Evolutionary conservation across 2,888 invertebrate genomes (phyloP).

Genomic region (Syrphus vitripennis): DNA sequence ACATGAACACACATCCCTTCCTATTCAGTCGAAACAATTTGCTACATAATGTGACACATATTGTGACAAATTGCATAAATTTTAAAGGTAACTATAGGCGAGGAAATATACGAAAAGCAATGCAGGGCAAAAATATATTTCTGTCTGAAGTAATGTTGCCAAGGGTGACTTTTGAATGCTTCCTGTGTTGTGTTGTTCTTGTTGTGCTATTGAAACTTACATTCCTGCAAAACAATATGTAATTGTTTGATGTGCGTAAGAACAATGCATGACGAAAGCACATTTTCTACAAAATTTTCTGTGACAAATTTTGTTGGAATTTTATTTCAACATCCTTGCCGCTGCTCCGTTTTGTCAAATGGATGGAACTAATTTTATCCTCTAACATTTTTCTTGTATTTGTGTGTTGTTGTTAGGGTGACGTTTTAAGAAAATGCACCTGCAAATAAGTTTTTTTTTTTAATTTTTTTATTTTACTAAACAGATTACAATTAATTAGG

Average conservation of each 20-base stretch:
- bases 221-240: conserved; percentile 47
- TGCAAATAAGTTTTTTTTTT: conserved; percentile 74
- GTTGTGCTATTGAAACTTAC: conserved; percentile 17
- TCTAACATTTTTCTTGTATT: neutral
- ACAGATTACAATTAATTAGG: conserved; percentile 37
- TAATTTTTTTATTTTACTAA: conserved; percentile 51
- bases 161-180: conserved; percentile 41
- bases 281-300: conserved; percentile 79
- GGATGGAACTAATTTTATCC: conserved; percentile 78
- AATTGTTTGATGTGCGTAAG: conserved; percentile 73
- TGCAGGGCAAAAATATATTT: neutral
- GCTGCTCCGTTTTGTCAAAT: conserved; percentile 78
- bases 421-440: conserved; percentile 77
- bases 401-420: conserved; percentile 21
- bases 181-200: conserved; percentile 72
- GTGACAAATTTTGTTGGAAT: conserved; percentile 66
- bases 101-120: neutral
- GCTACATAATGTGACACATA: conserved; percentile 81
- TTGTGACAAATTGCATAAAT: conserved; percentile 81
- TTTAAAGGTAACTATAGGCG: conserved; percentile 45
- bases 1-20: conserved; percentile 26
- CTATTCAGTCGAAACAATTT: conserved; percentile 75
- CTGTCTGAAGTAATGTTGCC: conserved; percentile 25
- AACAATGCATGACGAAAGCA: conserved; percentile 80
- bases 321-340: conserved; percentile 48